Evolutionary conservation across 2,888 invertebrate species (phyloP), one percentile per base, ranked within the genome.

Genomic region (Pseudoips prasinana): DNA sequence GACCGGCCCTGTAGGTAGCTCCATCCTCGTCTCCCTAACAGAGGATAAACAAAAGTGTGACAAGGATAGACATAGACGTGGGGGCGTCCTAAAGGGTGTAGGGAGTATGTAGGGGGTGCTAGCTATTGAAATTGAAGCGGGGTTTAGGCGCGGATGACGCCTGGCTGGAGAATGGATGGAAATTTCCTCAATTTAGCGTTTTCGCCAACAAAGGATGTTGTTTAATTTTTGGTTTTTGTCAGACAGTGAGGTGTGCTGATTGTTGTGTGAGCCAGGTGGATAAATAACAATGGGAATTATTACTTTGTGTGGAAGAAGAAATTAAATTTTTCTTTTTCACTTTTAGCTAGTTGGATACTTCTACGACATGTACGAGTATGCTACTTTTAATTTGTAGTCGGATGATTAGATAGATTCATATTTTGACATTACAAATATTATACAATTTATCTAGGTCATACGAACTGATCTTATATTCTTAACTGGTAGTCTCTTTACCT

Each of bases 111-210:
- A 63, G 81, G 86, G 56, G 84, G 82, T 70, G 79, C 86, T 87
- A n/a, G 79, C 86, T 14, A 88, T 88, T 88, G 87, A 88, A 88
- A 88, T 87, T 88, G 88, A 88, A 87, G 87, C 87, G 81, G 82
- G 86, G 83, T 78, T 87, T 86, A 87, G 87, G 85, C 87, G 84
- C 83, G 87, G 87, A 87, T 88, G 88, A 87, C 86, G 88, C 85
- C 81, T 79, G 86, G 81, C 75, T 82, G 79, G 85, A 87, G 88
- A 88, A 88, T 86, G 86, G 87, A 88, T 88, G 88, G 85, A 87
- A 87, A 87, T 87, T 88, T 88, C 86, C 88, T 86, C 86, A 88
- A 88, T 88, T 88, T 87, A 85, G 81, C 86, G 84, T 86, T 87
- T 85, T 86, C 85, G 74, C 81, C 84, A 84, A 88, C 88, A 88